Evolutionary conservation across 2,888 invertebrate genomes (phyloP).

Genomic region (Congeria kusceri): DNA sequence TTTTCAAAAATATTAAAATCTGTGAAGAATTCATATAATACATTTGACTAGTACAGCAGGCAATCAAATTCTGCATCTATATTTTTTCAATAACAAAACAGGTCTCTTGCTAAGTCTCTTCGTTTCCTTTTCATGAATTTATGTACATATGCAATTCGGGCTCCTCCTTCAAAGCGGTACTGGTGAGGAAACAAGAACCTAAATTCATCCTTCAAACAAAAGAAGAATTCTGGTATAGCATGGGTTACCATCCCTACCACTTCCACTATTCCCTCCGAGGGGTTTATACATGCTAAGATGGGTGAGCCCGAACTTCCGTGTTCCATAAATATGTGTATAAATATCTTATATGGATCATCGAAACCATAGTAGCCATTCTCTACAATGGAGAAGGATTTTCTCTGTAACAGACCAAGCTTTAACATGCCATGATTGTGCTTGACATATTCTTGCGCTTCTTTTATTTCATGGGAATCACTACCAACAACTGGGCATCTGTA

Average conservation of each 20-base stretch:
- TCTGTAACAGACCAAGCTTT: too few species aligned
- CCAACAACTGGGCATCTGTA: not conserved
- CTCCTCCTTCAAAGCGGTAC: not conserved
- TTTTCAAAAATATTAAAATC: too few species aligned
- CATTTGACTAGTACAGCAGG: too few species aligned
- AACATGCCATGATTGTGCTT: too few species aligned
- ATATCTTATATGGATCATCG: not conserved
- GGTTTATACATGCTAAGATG: not conserved
- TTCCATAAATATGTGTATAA: not conserved
- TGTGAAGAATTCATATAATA: too few species aligned
- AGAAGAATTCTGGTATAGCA: not conserved
- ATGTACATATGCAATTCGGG: not conserved
- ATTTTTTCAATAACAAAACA: too few species aligned
- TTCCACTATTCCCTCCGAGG: not conserved
- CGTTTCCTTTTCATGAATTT: not conserved
- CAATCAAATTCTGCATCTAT: too few species aligned
- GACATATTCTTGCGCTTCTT: too few species aligned
- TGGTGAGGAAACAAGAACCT: not conserved
- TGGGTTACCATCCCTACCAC: not conserved
- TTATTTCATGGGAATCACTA: not conserved
- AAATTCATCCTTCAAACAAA: not conserved
- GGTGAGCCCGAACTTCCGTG: not conserved
- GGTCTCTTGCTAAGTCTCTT: too few species aligned
- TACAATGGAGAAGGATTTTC: not conserved
- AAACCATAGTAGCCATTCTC: not conserved